phyloP scores from a whole-genome alignment of 2,888 invertebrate genomes.

The Drosophila phalerata region DNA sequence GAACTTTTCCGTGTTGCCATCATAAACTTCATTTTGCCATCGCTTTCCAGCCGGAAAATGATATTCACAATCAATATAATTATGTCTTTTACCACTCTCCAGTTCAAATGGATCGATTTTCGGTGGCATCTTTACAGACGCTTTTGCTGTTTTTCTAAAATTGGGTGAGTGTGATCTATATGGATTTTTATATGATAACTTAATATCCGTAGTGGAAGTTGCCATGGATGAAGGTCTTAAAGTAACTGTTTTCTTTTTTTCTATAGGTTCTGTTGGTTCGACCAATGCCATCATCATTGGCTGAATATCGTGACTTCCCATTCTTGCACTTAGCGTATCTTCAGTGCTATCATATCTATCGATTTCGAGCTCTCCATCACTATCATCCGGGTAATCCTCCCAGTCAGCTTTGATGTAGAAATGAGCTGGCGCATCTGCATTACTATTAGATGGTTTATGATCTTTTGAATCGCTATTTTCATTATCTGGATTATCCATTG shows the following conservation, averaged over 20 bases:
- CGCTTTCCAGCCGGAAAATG: slow-evolving; percentile 51
- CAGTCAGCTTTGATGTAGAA: background rate
- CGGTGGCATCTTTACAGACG: background rate
- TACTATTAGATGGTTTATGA: background rate
- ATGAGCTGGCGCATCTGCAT: background rate
- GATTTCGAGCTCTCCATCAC: background rate
- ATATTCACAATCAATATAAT: slow-evolving; percentile 47
- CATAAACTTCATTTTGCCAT: slow-evolving; percentile 21
- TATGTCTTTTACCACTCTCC: background rate
- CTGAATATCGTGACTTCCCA: background rate
- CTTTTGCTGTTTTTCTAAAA: background rate
- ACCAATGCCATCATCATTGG: background rate
- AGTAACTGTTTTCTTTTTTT: background rate
- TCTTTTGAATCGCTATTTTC: background rate
- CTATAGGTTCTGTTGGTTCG: background rate
- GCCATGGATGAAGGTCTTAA: background rate
- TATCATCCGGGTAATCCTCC: background rate
- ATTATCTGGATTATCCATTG: background rate
- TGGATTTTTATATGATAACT: background rate
- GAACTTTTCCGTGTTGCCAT: slow-evolving; percentile 3
- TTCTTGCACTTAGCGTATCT: no score
- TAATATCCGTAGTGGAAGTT: background rate
- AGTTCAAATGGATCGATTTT: slow-evolving; percentile 13
- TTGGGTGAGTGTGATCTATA: background rate
- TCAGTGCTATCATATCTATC: background rate